phyloP scores from a whole-genome alignment of 2,797 vertebrate genomes.

The Sebastes variabilis region DNA sequence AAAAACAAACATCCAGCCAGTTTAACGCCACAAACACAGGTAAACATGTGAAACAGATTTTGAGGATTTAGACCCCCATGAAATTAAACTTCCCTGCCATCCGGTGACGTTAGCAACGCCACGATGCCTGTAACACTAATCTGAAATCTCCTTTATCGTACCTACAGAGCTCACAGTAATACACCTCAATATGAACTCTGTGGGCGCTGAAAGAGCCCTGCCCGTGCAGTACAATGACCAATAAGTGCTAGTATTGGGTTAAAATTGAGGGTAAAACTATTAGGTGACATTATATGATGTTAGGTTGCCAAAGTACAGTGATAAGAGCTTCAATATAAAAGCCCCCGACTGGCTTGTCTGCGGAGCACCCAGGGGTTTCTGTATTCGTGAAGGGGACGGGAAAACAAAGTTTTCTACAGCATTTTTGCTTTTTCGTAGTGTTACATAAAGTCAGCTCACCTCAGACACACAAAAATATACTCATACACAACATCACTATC shows the following conservation, averaged over 20 bases:
- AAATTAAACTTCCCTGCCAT: conserved; percentile 8
- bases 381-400: conserved; percentile 8
- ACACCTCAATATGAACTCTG: conserved; percentile 12
- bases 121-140: neutral
- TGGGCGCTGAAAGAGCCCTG: neutral
- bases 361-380: conserved; percentile 7
- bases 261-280: conserved; percentile 40
- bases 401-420: conserved; percentile 55
- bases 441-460: conserved; percentile 77
- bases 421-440: conserved; percentile 68
- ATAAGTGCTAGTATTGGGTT: conserved; percentile 28
- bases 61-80: conserved; percentile 9
- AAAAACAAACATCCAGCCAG: conserved; percentile 14
- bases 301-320: neutral
- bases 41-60: conserved; percentile 44
- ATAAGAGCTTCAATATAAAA: conserved; percentile 38
- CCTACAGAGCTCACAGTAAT: conserved; percentile 1
- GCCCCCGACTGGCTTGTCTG: neutral
- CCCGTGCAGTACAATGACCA: conserved; percentile 3
- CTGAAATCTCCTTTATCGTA: neutral
- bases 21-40: conserved; percentile 41
- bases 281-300: conserved; percentile 3
- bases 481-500: conserved; percentile 64
- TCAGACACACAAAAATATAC: conserved; percentile 75
- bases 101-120: conserved; percentile 1